Conservation (phyloP, 1,140 invertebrate species). For the Brachionus sp. region DNA sequence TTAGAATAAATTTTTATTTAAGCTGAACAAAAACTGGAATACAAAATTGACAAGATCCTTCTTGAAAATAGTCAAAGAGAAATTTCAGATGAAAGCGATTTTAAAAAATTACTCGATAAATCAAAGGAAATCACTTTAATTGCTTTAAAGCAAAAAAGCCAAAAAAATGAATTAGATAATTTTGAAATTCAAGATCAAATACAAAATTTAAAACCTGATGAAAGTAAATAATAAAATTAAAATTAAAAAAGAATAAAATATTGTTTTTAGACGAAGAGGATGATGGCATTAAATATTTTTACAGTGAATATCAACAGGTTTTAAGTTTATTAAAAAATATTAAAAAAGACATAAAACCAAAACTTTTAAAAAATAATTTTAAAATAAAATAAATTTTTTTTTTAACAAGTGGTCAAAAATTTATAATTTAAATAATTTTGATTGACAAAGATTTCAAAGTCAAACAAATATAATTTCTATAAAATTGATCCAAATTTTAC, state of each 20-base stretch:
- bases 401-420: too few relatives aligned
- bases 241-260: neutral
- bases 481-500: too few relatives aligned
- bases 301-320: neutral
- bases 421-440: too few relatives aligned
- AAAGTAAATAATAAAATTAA: neutral
- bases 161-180: neutral
- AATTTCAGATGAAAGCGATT: neutral
- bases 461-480: too few relatives aligned
- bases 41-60: neutral
- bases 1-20: neutral
- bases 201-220: neutral
- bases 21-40: neutral
- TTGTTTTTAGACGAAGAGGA: neutral
- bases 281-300: neutral
- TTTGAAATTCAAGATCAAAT: neutral
- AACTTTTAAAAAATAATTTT: too few relatives aligned
- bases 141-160: neutral
- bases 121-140: neutral
- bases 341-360: neutral
- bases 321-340: neutral
- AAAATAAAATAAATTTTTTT: too few relatives aligned
- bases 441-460: too few relatives aligned
- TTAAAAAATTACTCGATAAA: neutral
- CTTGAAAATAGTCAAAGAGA: neutral